phyloP scores from a whole-genome alignment of 2,113 vertebrate genomes.

The Ochotona princeps region DNA sequence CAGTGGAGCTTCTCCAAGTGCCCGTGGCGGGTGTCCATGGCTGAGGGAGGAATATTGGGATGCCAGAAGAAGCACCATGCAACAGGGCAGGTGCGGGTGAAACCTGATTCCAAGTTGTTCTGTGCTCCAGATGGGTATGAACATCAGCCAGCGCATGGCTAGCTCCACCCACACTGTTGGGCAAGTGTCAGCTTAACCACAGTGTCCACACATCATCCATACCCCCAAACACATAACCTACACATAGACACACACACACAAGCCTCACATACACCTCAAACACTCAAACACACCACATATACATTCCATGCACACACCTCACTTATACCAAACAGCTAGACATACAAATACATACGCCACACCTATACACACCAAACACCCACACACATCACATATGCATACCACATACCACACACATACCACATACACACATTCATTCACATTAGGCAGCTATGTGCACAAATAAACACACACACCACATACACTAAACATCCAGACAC shows the following conservation, averaged over 20 bases:
- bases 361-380: neutral
- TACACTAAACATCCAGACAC: no score
- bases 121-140: neutral
- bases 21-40: neutral
- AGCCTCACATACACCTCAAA: neutral
- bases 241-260: neutral
- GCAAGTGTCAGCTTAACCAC: neutral
- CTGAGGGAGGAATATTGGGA: neutral
- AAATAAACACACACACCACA: neutral
- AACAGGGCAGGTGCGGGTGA: neutral
- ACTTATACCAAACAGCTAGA: neutral
- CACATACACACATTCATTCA: neutral
- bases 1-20: neutral
- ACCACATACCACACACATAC: neutral
- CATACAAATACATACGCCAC: no score
- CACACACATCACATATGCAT: no score
- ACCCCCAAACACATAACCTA: no score
- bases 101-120: neutral
- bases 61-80: neutral
- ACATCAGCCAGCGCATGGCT: neutral
- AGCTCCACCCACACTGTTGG: accelerated
- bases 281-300: neutral
- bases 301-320: neutral
- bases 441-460: no score
- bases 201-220: neutral